Evolutionary conservation across 2,797 vertebrate species (phyloP).

Genomic region (Macropodus opercularis): DNA sequence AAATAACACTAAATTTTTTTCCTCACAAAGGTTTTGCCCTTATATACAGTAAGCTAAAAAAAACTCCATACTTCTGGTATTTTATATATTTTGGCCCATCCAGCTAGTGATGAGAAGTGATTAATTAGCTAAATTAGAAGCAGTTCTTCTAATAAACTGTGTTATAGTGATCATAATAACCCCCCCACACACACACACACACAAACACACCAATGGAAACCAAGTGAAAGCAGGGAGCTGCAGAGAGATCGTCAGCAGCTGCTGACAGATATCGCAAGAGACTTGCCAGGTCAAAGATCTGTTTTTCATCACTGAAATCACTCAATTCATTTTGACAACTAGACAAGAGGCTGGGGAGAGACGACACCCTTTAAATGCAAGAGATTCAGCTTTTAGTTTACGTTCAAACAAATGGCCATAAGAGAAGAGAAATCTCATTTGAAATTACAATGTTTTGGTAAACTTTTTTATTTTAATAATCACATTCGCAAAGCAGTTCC

Average conservation of each 20-base stretch:
- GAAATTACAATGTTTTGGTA: too few species aligned
- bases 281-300: slow-evolving; percentile 50
- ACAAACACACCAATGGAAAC: slow-evolving; percentile 8
- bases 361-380: neutral
- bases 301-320: slow-evolving; percentile 37
- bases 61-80: too few species aligned
- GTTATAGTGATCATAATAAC: slow-evolving; percentile 14
- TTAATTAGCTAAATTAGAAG: slow-evolving; percentile 9
- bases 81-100: neutral
- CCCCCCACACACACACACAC: neutral
- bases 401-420: slow-evolving; percentile 8
- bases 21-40: too few species aligned
- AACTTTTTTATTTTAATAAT: too few species aligned
- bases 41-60: too few species aligned
- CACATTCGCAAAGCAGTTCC: too few species aligned
- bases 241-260: slow-evolving; percentile 36
- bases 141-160: slow-evolving; percentile 1
- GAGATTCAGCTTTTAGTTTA: neutral
- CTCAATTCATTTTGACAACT: slow-evolving; percentile 23
- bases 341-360: neutral
- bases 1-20: too few species aligned
- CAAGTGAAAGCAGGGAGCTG: slow-evolving; percentile 8
- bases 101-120: slow-evolving; percentile 3
- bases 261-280: slow-evolving; percentile 50
- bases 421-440: too few species aligned